These are phyloP conservation scores for Solea solea DNA, from an alignment of 2,113 vertebrate genomes.

Conservation along the genomic window DNA sequence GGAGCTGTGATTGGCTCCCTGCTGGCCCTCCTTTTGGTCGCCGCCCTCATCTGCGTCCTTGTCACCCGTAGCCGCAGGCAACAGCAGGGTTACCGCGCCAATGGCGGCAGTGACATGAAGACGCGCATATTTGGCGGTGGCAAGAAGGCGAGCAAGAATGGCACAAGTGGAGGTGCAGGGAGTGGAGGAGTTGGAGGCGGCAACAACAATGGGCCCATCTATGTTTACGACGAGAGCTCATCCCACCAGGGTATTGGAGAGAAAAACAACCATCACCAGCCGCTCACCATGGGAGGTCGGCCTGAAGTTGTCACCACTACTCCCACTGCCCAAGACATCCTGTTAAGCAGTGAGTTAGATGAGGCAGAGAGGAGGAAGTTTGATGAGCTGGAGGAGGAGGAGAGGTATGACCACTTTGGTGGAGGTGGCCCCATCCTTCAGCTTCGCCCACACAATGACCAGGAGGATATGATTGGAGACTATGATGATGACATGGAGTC, in stretches of 20 bases:
- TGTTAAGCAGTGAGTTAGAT: constrained; percentile 79
- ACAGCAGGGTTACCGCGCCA: constrained; percentile 77
- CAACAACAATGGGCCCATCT: constrained; percentile 83
- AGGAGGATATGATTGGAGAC: constrained; percentile 67
- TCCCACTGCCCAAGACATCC: constrained; percentile 81
- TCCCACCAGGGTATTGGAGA: constrained; percentile 74
- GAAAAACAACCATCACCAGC: constrained; percentile 79
- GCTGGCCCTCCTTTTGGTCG: constrained; percentile 86
- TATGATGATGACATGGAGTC: constrained; percentile 93
- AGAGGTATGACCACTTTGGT: constrained; percentile 80
- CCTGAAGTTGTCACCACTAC: constrained; percentile 60
- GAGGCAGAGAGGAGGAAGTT: constrained; percentile 83
- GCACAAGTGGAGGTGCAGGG: constrained; percentile 69
- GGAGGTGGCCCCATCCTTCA: constrained; percentile 81
- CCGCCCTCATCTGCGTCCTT: constrained; percentile 78
- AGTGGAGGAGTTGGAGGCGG: constrained; percentile 57
- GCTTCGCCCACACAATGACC: constrained; percentile 66
- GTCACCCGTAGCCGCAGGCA: constrained; percentile 82
- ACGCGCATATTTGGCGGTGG: constrained; percentile 84
- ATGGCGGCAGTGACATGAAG: constrained; percentile 82
- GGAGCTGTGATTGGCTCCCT: constrained; percentile 87
- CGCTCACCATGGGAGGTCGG: constrained; percentile 63
- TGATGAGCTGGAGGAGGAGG: constrained; percentile 83
- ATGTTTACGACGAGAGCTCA: constrained; percentile 71
- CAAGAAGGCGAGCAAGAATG: constrained; percentile 81